Evolutionary conservation across 2,797 vertebrate genomes (phyloP).

Genomic region (Macropodus opercularis): DNA sequence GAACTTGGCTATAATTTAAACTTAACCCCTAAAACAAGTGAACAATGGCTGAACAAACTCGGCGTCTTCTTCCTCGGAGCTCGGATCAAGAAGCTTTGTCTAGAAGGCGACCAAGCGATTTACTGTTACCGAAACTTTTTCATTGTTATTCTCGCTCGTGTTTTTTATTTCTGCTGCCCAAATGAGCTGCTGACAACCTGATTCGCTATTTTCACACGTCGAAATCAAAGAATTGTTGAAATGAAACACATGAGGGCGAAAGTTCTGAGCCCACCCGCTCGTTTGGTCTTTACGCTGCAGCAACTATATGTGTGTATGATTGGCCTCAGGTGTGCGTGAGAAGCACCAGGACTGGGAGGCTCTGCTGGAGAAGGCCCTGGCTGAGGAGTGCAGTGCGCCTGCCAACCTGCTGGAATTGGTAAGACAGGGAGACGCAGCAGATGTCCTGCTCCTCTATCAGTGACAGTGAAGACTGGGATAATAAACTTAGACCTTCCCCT

Average conservation of each 20-base stretch:
- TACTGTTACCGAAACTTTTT: background rate
- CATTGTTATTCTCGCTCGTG: background rate
- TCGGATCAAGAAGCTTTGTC: background rate
- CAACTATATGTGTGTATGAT: constrained; percentile 38
- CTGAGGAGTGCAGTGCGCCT: constrained; percentile 89
- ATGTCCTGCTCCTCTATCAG: constrained; percentile 36
- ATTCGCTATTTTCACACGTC: background rate
- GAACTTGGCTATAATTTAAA: background rate
- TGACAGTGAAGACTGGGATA: constrained; percentile 1
- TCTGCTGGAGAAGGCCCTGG: constrained; percentile 87
- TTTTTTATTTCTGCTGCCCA: background rate
- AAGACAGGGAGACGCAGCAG: constrained; percentile 60
- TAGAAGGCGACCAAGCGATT: background rate
- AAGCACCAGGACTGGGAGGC: constrained; percentile 89
- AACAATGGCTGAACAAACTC: constrained; percentile 2
- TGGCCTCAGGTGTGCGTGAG: constrained; percentile 88
- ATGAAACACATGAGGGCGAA: background rate
- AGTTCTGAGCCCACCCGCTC: constrained; percentile 13
- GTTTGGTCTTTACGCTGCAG: constrained; percentile 11
- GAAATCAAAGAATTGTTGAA: background rate
- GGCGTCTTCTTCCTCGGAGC: background rate
- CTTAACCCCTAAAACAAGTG: background rate
- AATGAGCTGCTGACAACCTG: background rate
- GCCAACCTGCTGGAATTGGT: constrained; percentile 94
- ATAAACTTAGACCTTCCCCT: background rate